phyloP scores from a whole-genome alignment of 2,113 vertebrate species.

The Alces alces region DNA sequence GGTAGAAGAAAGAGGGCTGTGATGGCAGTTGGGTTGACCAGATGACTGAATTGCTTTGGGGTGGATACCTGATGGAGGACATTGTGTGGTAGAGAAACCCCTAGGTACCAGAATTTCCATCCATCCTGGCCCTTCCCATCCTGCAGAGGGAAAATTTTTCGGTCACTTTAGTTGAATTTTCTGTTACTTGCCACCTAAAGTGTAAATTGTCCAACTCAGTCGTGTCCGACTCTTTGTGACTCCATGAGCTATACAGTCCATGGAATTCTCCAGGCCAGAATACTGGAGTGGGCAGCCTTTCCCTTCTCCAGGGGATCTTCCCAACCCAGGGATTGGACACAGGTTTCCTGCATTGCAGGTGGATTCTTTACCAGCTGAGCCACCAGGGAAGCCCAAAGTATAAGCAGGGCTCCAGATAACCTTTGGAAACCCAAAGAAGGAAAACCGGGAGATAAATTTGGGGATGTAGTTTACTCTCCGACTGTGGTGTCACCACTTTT shows the following conservation, averaged over 20 bases:
- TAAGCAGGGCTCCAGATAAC: neutral
- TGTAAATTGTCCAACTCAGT: neutral
- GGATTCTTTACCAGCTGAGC: neutral
- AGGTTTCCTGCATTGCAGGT: neutral
- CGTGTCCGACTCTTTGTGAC: neutral
- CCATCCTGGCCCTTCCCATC: neutral
- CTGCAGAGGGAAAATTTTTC: conserved; percentile 61
- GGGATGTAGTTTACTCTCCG: neutral
- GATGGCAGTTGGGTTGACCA: neutral
- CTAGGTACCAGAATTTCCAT: neutral
- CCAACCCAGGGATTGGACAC: rapidly evolving
- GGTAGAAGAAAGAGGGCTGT: neutral
- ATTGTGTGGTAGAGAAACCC: too few species aligned
- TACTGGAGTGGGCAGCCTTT: neutral
- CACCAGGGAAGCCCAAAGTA: neutral
- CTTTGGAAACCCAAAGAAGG: neutral
- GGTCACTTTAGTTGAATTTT: neutral
- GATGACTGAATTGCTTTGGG: neutral
- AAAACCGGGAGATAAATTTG: neutral
- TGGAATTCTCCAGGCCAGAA: neutral
- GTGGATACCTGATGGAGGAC: neutral
- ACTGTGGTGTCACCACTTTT: neutral
- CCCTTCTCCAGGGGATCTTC: neutral
- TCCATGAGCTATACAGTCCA: neutral
- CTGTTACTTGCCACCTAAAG: neutral